These are phyloP conservation scores for Sebastes nivosus DNA, from an alignment of 2,797 vertebrate genomes.

Conservation along the genomic window DNA sequence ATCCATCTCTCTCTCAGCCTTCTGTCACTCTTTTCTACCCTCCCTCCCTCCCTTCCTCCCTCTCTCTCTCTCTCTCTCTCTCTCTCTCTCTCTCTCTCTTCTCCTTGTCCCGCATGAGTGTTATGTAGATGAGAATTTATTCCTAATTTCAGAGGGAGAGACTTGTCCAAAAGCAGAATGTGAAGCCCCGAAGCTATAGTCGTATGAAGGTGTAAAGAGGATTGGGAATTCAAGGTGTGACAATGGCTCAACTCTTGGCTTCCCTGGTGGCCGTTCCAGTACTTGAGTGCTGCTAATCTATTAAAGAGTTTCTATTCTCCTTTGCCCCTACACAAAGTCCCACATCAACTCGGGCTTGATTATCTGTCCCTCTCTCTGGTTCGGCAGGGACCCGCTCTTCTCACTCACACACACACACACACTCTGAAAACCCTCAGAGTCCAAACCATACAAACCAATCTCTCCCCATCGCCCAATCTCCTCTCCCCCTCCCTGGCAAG, in stretches of 20 bases:
- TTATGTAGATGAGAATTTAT: constrained; percentile 65
- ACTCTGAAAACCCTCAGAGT: constrained; percentile 40
- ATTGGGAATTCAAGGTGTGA: constrained; percentile 53
- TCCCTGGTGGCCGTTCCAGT: constrained; percentile 65
- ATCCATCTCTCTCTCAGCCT: constrained; percentile 34
- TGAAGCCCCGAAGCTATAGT: constrained; percentile 11
- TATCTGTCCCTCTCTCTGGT: constrained; percentile 66
- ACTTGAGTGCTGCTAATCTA: constrained; percentile 72
- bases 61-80: too few relatives aligned
- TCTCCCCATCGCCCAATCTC: constrained; percentile 40
- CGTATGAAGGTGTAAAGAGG: constrained; percentile 24
- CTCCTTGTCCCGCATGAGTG: constrained; percentile 40
- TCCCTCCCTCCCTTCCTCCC: too few relatives aligned
- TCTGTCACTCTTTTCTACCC: constrained; percentile 5
- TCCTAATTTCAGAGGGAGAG: constrained; percentile 49
- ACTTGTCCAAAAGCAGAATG: constrained; percentile 16
- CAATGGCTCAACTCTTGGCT: constrained; percentile 47
- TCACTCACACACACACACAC: constrained; percentile 8
- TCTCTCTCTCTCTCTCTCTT: neutral
- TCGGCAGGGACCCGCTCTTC: constrained; percentile 25
- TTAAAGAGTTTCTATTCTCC: constrained; percentile 75
- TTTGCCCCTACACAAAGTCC: constrained; percentile 63
- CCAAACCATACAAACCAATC: constrained; percentile 57
- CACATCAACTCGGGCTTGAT: constrained; percentile 69
- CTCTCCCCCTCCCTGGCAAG: constrained; percentile 28